phyloP scores from a whole-genome alignment of 2,888 invertebrate species.

The Villa cingulata region DNA sequence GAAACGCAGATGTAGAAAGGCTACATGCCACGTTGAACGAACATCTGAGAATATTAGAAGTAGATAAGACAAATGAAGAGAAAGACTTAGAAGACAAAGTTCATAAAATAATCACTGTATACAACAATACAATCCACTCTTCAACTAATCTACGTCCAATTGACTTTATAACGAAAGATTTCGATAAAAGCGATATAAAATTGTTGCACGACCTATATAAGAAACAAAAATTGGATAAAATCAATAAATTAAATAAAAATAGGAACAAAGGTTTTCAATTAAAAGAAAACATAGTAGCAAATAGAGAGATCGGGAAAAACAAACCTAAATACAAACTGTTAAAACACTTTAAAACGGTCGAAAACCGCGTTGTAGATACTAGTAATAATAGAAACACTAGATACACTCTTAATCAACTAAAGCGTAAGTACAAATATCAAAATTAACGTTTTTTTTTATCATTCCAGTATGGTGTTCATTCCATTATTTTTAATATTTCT shows the following conservation, averaged over 20 bases:
- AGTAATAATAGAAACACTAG: background rate
- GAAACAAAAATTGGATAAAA: background rate
- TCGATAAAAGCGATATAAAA: background rate
- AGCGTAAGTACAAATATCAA: background rate
- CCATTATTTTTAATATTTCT: too few species aligned
- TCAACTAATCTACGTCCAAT: too few species aligned
- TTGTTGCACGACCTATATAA: background rate
- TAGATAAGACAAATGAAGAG: too few species aligned
- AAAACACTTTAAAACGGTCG: too few species aligned
- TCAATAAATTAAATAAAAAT: background rate
- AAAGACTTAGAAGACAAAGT: background rate
- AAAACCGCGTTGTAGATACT: slow-evolving; percentile 3
- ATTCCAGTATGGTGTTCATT: background rate
- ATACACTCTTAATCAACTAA: background rate
- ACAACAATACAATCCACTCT: slow-evolving; percentile 2
- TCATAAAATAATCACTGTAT: background rate
- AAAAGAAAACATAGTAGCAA: background rate
- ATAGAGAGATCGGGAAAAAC: too few species aligned
- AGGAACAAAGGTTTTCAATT: background rate
- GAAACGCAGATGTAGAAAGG: too few species aligned
- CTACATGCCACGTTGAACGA: too few species aligned
- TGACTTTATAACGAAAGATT: background rate
- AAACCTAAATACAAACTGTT: too few species aligned
- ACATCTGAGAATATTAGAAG: too few species aligned
- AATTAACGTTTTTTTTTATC: background rate